Evolutionary conservation across 1,140 invertebrate species (phyloP).

Genomic region (Drosophila simulans): DNA sequence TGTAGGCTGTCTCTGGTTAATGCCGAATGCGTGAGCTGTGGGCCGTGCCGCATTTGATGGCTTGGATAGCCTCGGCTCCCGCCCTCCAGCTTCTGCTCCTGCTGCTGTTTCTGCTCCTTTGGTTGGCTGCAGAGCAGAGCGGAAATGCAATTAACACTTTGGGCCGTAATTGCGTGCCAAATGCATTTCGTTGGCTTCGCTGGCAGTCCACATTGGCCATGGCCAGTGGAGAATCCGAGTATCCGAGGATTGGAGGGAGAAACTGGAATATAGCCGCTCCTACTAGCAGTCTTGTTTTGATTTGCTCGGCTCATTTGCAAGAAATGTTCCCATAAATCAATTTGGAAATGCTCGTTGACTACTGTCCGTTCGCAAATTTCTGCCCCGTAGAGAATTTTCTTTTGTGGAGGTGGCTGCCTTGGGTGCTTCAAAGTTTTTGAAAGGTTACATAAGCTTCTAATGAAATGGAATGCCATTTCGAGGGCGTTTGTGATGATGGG

Average conservation of each 20-base stretch:
- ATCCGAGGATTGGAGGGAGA: neutral
- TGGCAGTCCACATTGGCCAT: slow-evolving; percentile 24
- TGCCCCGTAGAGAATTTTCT: slow-evolving; percentile 4
- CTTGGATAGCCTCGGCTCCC: slow-evolving; percentile 55
- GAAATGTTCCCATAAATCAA: slow-evolving; percentile 72
- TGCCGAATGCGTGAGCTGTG: slow-evolving; percentile 79
- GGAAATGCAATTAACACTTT: slow-evolving; percentile 83
- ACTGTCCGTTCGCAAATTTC: neutral
- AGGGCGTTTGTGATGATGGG: neutral
- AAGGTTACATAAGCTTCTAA: neutral
- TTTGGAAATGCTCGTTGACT: slow-evolving; percentile 26
- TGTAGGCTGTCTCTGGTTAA: slow-evolving; percentile 43
- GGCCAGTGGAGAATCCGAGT: neutral
- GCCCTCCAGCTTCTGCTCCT: slow-evolving; percentile 13
- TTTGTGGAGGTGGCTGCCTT: neutral
- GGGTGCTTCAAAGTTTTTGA: neutral
- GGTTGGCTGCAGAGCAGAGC: slow-evolving; percentile 24
- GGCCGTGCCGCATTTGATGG: slow-evolving; percentile 63
- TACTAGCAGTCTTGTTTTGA: slow-evolving; percentile 65
- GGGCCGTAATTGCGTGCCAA: slow-evolving; percentile 81
- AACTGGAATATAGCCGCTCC: slow-evolving; percentile 17
- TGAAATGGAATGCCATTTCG: neutral
- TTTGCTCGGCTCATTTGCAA: slow-evolving; percentile 75
- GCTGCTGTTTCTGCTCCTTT: slow-evolving; percentile 20
- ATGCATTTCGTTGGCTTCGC: slow-evolving; percentile 68